Evolutionary conservation across 2,113 vertebrate species (phyloP).

Genomic region (Dicerorhinus sumatrensis): DNA sequence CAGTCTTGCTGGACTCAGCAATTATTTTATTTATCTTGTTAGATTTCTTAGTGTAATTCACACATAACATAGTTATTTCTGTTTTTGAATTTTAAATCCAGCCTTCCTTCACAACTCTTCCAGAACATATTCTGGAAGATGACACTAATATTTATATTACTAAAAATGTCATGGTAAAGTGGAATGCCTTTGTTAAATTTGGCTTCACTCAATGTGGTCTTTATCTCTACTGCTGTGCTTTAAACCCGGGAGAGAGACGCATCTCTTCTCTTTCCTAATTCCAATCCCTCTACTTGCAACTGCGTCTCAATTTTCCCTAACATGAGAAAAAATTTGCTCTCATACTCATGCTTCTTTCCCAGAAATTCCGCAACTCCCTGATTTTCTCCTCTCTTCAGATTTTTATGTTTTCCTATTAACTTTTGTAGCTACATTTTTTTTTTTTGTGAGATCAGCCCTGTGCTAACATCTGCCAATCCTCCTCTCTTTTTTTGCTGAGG

Average conservation of each 20-base stretch:
- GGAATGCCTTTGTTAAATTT: neutral
- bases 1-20: neutral
- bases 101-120: neutral
- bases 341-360: neutral
- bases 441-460: too few relatives aligned
- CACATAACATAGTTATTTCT: neutral
- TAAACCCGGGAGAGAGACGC: neutral
- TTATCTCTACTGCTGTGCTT: neutral
- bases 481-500: too few relatives aligned
- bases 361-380: neutral
- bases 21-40: neutral
- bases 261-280: neutral
- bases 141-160: neutral
- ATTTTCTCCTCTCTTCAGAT: neutral
- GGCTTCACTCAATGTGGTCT: neutral
- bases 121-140: neutral
- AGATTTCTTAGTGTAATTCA: neutral
- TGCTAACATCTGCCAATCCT: too few relatives aligned
- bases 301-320: neutral
- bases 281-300: neutral
- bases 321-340: neutral
- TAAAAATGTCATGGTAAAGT: neutral
- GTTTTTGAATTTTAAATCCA: constrained; percentile 3
- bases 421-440: neutral
- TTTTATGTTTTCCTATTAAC: neutral